These are phyloP conservation scores for Tribolium madens DNA, from an alignment of 1,140 invertebrate species.

Conservation along the genomic window DNA sequence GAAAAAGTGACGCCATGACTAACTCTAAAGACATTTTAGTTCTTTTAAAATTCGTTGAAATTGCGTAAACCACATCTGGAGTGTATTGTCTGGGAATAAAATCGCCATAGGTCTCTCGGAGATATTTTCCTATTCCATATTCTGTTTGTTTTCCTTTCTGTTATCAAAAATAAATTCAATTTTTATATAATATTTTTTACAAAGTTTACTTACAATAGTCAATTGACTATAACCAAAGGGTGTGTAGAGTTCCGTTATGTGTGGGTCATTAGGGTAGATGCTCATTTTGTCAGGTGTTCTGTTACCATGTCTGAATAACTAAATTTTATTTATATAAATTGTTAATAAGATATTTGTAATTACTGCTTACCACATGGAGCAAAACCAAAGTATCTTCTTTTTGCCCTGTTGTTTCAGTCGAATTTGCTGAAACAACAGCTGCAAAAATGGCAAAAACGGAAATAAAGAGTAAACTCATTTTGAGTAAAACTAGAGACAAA, in stretches of 20 bases:
- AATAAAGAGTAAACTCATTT: background rate
- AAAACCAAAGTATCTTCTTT: background rate
- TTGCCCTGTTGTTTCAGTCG: background rate
- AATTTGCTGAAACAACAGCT: background rate
- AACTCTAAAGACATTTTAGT: constrained; percentile 72
- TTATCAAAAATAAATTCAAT: background rate
- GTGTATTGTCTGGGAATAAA: constrained; percentile 68
- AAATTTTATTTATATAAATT: background rate
- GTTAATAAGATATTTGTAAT: constrained; percentile 6
- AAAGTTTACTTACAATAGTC: background rate
- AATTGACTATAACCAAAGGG: background rate
- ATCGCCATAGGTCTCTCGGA: constrained; percentile 72
- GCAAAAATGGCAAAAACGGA: background rate
- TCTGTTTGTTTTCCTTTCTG: constrained; percentile 64
- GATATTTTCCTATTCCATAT: constrained; percentile 73
- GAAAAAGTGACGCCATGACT: constrained; percentile 70
- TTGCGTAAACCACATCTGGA: constrained; percentile 69
- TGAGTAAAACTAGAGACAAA: background rate
- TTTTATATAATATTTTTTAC: background rate
- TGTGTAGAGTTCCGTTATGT: background rate
- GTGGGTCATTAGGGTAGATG: background rate
- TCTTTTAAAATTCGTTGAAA: constrained; percentile 66
- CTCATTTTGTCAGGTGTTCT: background rate
- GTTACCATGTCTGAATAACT: constrained; percentile 39
- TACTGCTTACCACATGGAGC: constrained; percentile 22